A percentile compares a stretch with the other conserved stretches of the same genome.
phyloP scores from a whole-genome alignment of 2,888 invertebrate genomes.

The Mantis religiosa region DNA sequence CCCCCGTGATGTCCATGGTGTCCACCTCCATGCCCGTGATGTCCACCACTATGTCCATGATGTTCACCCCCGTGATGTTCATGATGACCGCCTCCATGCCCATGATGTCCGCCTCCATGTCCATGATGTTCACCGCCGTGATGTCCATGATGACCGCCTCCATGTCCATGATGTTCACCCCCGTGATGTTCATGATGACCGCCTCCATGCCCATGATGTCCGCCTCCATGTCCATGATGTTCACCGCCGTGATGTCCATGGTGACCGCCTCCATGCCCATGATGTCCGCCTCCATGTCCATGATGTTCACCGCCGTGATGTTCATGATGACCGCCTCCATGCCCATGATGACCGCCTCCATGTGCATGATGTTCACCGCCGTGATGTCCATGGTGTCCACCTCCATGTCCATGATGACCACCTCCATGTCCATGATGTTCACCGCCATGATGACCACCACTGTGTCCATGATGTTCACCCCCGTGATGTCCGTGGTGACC shows the following conservation, averaged over 20 bases:
- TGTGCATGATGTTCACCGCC: background rate
- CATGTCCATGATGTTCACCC: background rate
- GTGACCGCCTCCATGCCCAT: background rate
- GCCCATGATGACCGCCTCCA: background rate
- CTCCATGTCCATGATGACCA: background rate
- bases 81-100: background rate
- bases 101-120: background rate
- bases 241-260: background rate
- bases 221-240: background rate
- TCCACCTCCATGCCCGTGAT: background rate
- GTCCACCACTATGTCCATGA: background rate
- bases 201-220: background rate
- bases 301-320: background rate
- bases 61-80: background rate
- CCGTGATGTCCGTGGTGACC: background rate
- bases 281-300: background rate
- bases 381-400: background rate
- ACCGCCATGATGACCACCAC: constrained; percentile 3
- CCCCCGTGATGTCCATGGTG: background rate
- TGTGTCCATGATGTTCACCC: background rate
- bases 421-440: background rate
- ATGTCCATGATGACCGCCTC: background rate
- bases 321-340: background rate
- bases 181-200: background rate
- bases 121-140: background rate